phyloP scores from a whole-genome alignment of 2,113 vertebrate genomes.

The Mandrillus leucophaeus region DNA sequence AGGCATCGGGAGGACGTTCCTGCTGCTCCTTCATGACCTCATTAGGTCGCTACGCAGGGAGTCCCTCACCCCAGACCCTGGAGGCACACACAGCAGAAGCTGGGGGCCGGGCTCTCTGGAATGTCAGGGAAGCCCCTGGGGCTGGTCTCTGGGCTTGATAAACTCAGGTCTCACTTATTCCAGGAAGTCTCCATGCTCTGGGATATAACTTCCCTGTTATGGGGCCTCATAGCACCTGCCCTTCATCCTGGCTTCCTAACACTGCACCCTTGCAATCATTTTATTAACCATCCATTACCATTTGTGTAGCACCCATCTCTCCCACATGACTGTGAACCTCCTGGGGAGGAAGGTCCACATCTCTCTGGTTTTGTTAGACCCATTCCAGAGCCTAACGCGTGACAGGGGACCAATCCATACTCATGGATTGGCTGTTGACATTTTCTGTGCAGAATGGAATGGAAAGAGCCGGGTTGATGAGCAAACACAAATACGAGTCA shows the following conservation, averaged over 20 bases:
- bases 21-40: background rate
- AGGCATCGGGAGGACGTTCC: background rate
- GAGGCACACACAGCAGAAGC: background rate
- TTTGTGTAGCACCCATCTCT: background rate
- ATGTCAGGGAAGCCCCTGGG: background rate
- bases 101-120: background rate
- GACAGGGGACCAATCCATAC: fast-evolving
- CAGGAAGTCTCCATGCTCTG: background rate
- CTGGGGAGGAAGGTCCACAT: background rate
- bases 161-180: background rate
- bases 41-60: fast-evolving
- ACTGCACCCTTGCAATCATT: too few relatives aligned
- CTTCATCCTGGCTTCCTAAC: background rate
- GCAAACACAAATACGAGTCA: background rate
- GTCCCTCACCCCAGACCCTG: fast-evolving
- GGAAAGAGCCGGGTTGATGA: background rate
- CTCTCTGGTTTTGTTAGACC: background rate
- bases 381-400: background rate
- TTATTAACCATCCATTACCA: background rate
- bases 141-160: background rate
- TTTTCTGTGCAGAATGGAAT: fast-evolving
- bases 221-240: background rate
- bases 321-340: fast-evolving
- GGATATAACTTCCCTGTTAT: fast-evolving
- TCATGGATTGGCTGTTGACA: too few relatives aligned